Base-by-base conservation (phyloP, 1,140 invertebrate genomes). In the Lordiphosa mommai region DNA sequence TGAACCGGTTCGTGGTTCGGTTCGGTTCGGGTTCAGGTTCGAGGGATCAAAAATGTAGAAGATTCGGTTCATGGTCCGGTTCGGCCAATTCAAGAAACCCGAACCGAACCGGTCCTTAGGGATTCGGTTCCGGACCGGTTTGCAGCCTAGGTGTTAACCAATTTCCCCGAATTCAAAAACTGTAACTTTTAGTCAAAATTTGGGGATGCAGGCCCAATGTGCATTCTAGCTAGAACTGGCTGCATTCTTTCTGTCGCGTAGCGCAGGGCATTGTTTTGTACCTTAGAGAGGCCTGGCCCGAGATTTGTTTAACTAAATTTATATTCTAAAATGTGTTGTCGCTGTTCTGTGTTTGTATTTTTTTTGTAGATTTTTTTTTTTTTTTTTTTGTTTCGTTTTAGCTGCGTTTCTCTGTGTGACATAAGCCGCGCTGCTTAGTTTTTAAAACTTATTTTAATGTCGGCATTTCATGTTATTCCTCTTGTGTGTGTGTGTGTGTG, bases 381-480 rank as follows among this genome's bases (percentile, higher is more conserved):
- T 23, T 12, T 36, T 46, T 14, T 43, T 53, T 58, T 48, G 46
- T 44, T 64, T 34, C 46, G 50, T 41, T 29, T 33, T 29, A 23
- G 41, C 30, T 33, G 29, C 23, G 32, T 34, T 33, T 32, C 30
- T 30, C 34, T 51, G 13, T 44, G 74, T 70, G 74, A 63, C 60
- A 58, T 69, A 82, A 80, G 74, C 76, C 40, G 56, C 52, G 61
- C 43, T 70, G 65, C 65, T 79, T 73, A 61, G 76, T 80, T 74
- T 74, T 70, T 66, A 70, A 74, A 80, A 80, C 70, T 64, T 66
- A 74, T 80, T 70, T 80, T 70, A 69, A 69, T 79, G 68, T 68
- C 63, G 58, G 61, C 69, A 67, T 71, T 59, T 59, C 13, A 23
- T 66, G 47, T 69, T 67, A 56, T 44, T 50, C 36, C 40, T 50